phyloP scores from a whole-genome alignment of 2,797 vertebrate species.

The Pteronotus mesoamericanus region DNA sequence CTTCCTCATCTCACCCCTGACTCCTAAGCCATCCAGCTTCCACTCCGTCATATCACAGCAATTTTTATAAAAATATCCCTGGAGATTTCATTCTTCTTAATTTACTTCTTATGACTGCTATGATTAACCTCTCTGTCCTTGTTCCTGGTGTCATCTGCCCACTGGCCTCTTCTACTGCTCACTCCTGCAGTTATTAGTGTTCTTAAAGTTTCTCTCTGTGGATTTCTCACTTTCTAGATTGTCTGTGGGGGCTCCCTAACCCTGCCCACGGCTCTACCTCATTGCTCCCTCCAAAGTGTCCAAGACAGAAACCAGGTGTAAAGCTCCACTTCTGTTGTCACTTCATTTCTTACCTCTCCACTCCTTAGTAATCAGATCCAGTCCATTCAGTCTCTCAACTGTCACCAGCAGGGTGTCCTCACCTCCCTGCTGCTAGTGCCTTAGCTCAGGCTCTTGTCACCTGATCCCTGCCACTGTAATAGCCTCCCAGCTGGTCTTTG shows the following conservation, averaged over 20 bases:
- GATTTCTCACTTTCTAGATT: background rate
- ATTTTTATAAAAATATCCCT: background rate
- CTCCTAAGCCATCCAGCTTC: background rate
- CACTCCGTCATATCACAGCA: fast-evolving
- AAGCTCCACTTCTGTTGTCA: background rate
- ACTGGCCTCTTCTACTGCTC: background rate
- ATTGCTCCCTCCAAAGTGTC: fast-evolving
- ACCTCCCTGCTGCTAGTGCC: too few relatives aligned
- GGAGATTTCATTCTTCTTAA: background rate
- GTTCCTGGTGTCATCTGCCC: background rate
- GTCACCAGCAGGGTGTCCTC: background rate
- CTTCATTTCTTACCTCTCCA: background rate
- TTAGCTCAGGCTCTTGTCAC: background rate
- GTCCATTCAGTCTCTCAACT: background rate
- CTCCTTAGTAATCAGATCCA: background rate
- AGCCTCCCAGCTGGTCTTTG: too few relatives aligned
- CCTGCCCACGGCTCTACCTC: background rate
- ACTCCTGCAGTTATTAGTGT: background rate
- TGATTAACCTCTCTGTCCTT: background rate
- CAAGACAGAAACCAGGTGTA: background rate
- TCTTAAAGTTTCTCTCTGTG: background rate
- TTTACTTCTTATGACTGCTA: background rate
- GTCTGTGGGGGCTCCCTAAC: background rate
- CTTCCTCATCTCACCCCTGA: background rate
- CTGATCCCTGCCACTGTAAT: background rate